Evolutionary conservation across 2,797 vertebrate species (phyloP), one percentile per base, ranked within the genome.

Genomic region (Botia almorhae): DNA sequence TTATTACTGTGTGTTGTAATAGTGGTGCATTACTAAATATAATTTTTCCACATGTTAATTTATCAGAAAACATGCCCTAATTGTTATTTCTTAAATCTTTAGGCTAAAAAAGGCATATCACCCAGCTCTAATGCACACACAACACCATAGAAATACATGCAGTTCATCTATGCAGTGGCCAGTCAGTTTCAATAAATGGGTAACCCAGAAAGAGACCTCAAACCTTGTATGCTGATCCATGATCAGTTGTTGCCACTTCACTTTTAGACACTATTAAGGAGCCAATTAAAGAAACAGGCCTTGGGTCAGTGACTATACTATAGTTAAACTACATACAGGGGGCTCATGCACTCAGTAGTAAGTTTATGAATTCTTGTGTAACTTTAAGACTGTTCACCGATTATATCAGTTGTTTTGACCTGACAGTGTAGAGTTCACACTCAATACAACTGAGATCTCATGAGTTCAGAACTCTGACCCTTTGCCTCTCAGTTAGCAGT

Each of bases 381-480:
- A 46, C 14, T 33, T 63, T 14, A 26, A 23, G 21, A 63, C 7
- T 17, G 60, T 14, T 11, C 3, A 16, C 11, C 48, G 39, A 17
- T 36, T 26, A 43, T 46, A 14, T 69, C 46, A 16, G 60, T 55
- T n/a, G 10, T 29, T 19, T n/a, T 76, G 36, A 69, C 36, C 29
- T 29, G 29, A 39, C 74, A 26, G 29, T 29, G 29, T 39, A 48
- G 48, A 36, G 11, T 65, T 43, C 16, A 7, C 21, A 50, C 19
- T 76, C 72, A 39, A 17, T 56, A 2, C 19, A 39, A 81, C 84
- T 58, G 79, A n/a, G 83, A 80, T 74, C 63, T 17, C 74, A 74
- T 68, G 82, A 81, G 82, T 61, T 74, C 69, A 73, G 14, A 19
- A 50, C 69, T 77, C 63, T 88, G 81, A 82, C 76, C 67, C 81